Evolutionary conservation across 2,113 vertebrate genomes (phyloP), one percentile per base, ranked within the genome.

Genomic region (Tetraodon nigroviridis): DNA sequence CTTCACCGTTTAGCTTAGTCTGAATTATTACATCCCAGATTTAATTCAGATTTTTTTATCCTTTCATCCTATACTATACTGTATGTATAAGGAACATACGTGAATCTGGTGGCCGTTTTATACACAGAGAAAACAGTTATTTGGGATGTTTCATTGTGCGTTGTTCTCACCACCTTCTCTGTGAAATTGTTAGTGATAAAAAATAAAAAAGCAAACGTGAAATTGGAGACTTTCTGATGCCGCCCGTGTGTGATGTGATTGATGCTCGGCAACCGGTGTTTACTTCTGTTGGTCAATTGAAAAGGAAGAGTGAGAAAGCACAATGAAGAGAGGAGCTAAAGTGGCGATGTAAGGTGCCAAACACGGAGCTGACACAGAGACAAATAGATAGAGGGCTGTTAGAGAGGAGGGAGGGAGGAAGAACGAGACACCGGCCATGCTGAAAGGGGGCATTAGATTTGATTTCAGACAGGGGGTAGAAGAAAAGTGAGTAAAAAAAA

Each of bases 351-450:
- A 75, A 82, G 79, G 82, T 71, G 81, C 62, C 24, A 64, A 77
- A 67, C 44, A n/a, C 44, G 15, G 44, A 11, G 16, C 76, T 82
- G 86, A 88, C 86, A 86, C 78, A 11, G 84, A 88, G 83, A 86
- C 86, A 85, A 88, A 88, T 84, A 86, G 86, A 88, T 83, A 80
- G 84, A 85, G 85, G 83, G 78, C 81, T 85, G 86, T 84, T 83
- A 83, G 75, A 64, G 73, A 68, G 73, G 66, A 24, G 53, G 40
- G 57, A 48, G 58, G 53, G 47, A 62, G 69, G 70, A 51, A 0
- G 58, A 72, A 60, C 37, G 55, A 62, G 71, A 56, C 64, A 45
- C 32, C 22, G 69, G 57, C 56, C 56, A n/a, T 21, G 24, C 69
- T 67, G 76, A 69, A 74, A 72, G 71, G 61, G 44, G 62, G 66